These are phyloP conservation scores for Gallinago media DNA, from an alignment of 2,113 vertebrate genomes.

Conservation along the genomic window DNA sequence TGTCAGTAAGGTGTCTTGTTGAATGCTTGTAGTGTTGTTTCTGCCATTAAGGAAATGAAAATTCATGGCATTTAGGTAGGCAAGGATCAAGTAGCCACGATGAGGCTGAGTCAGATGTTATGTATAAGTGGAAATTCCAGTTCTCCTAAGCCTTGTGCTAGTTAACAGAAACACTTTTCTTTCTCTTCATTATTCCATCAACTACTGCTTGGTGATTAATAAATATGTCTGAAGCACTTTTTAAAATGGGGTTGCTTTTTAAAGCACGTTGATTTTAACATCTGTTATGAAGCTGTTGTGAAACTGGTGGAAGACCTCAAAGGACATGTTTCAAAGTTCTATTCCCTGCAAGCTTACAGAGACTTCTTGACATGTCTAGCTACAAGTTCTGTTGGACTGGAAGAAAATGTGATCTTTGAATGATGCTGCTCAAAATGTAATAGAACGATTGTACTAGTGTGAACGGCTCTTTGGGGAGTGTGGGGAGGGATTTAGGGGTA, in stretches of 20 bases:
- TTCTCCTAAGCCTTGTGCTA: slow-evolving; percentile 62
- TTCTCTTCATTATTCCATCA: slow-evolving; percentile 19
- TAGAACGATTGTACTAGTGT: slow-evolving; percentile 45
- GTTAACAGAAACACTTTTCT: slow-evolving; percentile 58
- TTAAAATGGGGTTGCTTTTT: slow-evolving; percentile 34
- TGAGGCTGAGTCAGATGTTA: slow-evolving; percentile 76
- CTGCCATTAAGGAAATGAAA: slow-evolving; percentile 76
- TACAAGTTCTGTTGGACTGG: slow-evolving; percentile 45
- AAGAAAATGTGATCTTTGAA: slow-evolving; percentile 55
- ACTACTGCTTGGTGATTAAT: slow-evolving; percentile 51
- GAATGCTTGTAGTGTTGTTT: slow-evolving; percentile 60
- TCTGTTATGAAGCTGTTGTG: neutral
- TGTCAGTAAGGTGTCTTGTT: slow-evolving; percentile 32
- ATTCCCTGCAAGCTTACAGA: slow-evolving; percentile 18
- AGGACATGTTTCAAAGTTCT: slow-evolving; percentile 48
- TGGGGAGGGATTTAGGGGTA: slow-evolving; percentile 60
- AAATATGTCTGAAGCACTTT: slow-evolving; percentile 27
- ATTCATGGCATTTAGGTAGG: slow-evolving; percentile 73
- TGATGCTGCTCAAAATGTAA: slow-evolving; percentile 33
- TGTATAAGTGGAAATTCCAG: slow-evolving; percentile 78
- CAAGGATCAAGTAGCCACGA: slow-evolving; percentile 59
- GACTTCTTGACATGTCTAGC: slow-evolving; percentile 28
- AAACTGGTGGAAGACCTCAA: slow-evolving; percentile 29
- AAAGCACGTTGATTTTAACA: neutral
- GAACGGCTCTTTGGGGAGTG: slow-evolving; percentile 29